These are phyloP conservation scores for Andrena praecox DNA, from an alignment of 2,888 invertebrate genomes.

Conservation along the genomic window DNA sequence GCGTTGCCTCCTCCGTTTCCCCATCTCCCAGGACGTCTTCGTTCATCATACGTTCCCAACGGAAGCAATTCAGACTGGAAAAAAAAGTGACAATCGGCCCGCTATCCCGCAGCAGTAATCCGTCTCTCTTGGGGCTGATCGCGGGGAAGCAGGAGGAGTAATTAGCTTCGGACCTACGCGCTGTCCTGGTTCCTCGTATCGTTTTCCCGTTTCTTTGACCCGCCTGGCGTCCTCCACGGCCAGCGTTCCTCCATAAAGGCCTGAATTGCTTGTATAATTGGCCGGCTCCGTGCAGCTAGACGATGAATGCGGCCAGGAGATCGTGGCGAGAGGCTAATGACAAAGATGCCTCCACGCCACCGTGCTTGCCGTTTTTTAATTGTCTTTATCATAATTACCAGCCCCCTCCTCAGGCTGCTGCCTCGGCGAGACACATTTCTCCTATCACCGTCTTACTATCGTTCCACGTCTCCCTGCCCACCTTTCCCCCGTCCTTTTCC, in stretches of 20 bases:
- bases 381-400: constrained; percentile 71
- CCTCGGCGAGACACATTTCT: constrained; percentile 19
- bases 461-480: background rate
- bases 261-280: constrained; percentile 79
- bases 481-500: background rate
- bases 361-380: constrained; percentile 59
- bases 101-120: background rate
- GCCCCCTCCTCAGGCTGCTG: background rate
- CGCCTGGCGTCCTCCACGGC: constrained; percentile 35
- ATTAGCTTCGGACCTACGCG: constrained; percentile 28
- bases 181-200: constrained; percentile 28
- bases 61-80: background rate
- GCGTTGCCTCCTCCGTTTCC: background rate
- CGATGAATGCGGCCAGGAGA: constrained; percentile 14
- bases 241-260: constrained; percentile 64
- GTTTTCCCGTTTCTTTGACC: constrained; percentile 44
- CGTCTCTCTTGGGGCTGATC: background rate
- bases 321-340: constrained; percentile 45
- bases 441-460: background rate
- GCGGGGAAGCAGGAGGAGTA: constrained; percentile 19
- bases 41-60: background rate
- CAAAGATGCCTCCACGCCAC: constrained; percentile 36
- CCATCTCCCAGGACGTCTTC: background rate
- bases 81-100: constrained; percentile 9
- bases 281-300: constrained; percentile 55